Conservation (phyloP, 2,113 vertebrate genomes). For the Atrichornis clamosus region DNA sequence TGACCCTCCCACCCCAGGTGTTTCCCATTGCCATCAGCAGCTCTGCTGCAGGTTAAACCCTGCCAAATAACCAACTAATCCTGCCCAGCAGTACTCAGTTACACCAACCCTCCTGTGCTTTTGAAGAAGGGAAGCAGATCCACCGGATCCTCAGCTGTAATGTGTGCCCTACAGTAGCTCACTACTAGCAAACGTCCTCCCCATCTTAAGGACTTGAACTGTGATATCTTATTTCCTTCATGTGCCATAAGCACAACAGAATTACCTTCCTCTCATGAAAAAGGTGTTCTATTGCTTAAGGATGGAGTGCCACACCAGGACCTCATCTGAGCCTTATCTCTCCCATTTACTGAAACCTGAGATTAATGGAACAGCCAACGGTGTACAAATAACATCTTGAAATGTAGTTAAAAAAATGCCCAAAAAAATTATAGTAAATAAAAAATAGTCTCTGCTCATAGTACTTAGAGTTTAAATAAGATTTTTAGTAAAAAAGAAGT, state of each 20-base stretch:
- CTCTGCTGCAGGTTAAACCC: not conserved
- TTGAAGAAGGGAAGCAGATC: not conserved
- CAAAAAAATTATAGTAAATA: not conserved
- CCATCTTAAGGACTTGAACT: too few species aligned
- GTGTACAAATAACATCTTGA: not conserved
- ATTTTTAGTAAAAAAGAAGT: not conserved
- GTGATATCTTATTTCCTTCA: too few species aligned
- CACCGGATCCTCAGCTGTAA: fast-evolving
- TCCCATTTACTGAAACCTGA: not conserved
- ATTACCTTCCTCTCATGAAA: not conserved
- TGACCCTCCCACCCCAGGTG: not conserved
- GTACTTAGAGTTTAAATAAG: not conserved
- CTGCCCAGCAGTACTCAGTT: fast-evolving
- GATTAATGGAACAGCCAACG: not conserved
- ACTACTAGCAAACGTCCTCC: not conserved
- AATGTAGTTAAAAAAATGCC: not conserved
- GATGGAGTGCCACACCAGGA: not conserved
- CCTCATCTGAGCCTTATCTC: not conserved
- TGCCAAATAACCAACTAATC: too few species aligned
- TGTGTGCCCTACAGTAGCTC: fast-evolving
- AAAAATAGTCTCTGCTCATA: not conserved
- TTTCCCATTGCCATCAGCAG: not conserved
- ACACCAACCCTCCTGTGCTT: not conserved
- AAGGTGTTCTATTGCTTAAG: not conserved
- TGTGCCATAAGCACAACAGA: not conserved